Percentiles rank a stretch among this genome's conserved stretches.
These are phyloP conservation scores for Tipula unca DNA, from an alignment of 2,888 invertebrate genomes.

Conservation along the genomic window DNA sequence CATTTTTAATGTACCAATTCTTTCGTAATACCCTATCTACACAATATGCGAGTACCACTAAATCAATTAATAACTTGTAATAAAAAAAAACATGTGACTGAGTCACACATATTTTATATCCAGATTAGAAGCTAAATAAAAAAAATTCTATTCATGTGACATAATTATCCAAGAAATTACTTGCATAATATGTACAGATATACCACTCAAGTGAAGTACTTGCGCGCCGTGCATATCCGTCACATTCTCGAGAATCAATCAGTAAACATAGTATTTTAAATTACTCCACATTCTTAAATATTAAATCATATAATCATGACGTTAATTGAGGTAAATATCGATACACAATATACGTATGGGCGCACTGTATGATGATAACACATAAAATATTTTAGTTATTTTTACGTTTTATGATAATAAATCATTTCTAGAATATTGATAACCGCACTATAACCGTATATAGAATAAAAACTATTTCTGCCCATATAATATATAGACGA, in stretches of 20 bases:
- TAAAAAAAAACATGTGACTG: too few species aligned
- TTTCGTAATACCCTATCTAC: too few species aligned
- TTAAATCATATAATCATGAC: not conserved
- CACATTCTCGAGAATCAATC: not conserved
- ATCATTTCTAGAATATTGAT: not conserved
- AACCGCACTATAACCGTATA: not conserved
- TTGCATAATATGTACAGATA: not conserved
- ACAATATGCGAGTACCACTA: too few species aligned
- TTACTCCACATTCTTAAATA: not conserved
- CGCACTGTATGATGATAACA: not conserved
- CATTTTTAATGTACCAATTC: too few species aligned
- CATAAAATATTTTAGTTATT: not conserved
- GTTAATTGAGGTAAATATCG: not conserved
- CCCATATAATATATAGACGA: too few species aligned
- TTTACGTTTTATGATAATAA: not conserved
- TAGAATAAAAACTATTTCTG: not conserved
- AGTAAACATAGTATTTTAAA: not conserved
- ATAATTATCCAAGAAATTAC: not conserved
- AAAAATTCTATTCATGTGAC: not conserved
- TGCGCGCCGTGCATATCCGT: not conserved
- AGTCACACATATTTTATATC: too few species aligned
- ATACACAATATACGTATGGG: not conserved
- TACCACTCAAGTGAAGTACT: not conserved
- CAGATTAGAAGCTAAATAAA: not conserved
- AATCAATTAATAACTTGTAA: too few species aligned